phyloP scores from a whole-genome alignment of 2,888 invertebrate species.

The Watsonalla cultraria region DNA sequence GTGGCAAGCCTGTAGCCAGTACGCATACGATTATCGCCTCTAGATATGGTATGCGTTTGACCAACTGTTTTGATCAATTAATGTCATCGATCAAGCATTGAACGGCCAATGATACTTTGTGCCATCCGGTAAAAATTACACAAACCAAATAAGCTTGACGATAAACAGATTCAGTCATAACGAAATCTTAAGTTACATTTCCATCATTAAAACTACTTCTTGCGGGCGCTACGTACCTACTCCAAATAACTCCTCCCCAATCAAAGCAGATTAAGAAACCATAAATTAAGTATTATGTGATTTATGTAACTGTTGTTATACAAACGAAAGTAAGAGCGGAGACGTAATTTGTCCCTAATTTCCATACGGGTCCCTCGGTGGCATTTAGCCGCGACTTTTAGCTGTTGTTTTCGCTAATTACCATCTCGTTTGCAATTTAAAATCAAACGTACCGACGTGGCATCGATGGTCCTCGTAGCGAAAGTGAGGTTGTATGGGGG shows the following conservation, averaged over 20 bases:
- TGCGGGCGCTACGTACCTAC: too few relatives aligned
- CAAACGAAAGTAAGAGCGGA: constrained; percentile 69
- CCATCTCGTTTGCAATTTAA: constrained; percentile 77
- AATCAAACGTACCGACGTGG: constrained; percentile 45
- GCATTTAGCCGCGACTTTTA: constrained; percentile 63
- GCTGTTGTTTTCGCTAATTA: constrained; percentile 73
- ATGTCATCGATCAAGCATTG: constrained; percentile 37
- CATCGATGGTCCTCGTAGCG: constrained; percentile 44
- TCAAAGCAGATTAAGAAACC: constrained; percentile 50
- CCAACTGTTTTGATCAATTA: constrained; percentile 51
- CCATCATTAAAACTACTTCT: too few relatives aligned
- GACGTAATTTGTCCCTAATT: constrained; percentile 74
- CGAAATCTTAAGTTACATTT: too few relatives aligned
- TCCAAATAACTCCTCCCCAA: too few relatives aligned
- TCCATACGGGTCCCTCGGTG: constrained; percentile 64
- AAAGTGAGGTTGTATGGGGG: constrained; percentile 56
- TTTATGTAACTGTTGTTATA: constrained; percentile 62
- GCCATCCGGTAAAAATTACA: constrained; percentile 40
- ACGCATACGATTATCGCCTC: constrained; percentile 58
- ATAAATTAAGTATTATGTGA: constrained; percentile 50
- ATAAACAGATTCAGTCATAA: constrained; percentile 25
- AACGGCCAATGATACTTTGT: constrained; percentile 28
- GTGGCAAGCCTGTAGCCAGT: constrained; percentile 39
- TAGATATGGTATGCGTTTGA: constrained; percentile 52
- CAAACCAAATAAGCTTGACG: constrained; percentile 44